A percentile compares a stretch with the other conserved stretches of the same genome.
phyloP scores from a whole-genome alignment of 2,888 invertebrate genomes.

The Rhingia rostrata region DNA sequence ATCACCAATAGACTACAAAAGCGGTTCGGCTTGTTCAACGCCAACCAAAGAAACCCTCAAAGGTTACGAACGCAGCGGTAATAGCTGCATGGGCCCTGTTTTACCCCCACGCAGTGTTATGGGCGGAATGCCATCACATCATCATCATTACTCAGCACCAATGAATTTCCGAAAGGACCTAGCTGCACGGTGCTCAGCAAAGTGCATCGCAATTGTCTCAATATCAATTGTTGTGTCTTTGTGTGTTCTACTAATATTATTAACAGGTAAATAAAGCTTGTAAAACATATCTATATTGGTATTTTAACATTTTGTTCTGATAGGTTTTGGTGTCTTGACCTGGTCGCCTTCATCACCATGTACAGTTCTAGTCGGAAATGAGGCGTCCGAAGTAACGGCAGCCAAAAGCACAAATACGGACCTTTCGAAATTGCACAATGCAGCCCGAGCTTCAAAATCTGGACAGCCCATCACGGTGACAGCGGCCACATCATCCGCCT shows the following conservation, averaged over 20 bases:
- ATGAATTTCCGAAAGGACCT: conserved; percentile 95
- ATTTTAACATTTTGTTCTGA: not conserved
- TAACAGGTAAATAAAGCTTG: conserved; percentile 87
- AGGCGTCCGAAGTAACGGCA: conserved; percentile 87
- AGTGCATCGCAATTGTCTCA: conserved; percentile 94
- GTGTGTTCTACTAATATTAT: conserved; percentile 92
- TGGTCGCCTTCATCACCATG: conserved; percentile 93
- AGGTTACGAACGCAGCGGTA: conserved; percentile 85
- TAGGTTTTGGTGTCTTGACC: conserved; percentile 91
- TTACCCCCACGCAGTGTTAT: conserved; percentile 87
- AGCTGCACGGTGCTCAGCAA: conserved; percentile 94
- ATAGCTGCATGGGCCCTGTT: conserved; percentile 88
- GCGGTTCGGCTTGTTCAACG: conserved; percentile 92
- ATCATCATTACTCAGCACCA: conserved; percentile 90
- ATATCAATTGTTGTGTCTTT: conserved; percentile 92
- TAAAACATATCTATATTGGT: not conserved
- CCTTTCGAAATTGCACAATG: conserved; percentile 88
- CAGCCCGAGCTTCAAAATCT: conserved; percentile 86
- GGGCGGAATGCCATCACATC: conserved; percentile 86
- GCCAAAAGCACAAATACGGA: conserved; percentile 88
- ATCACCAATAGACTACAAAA: conserved; percentile 94
- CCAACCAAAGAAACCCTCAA: conserved; percentile 89
- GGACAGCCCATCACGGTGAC: conserved; percentile 84
- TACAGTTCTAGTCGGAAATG: conserved; percentile 92
- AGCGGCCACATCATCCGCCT: conserved; percentile 79